A percentile compares a stretch with the other conserved stretches of the same genome.
Conservation (phyloP, 2,888 invertebrate species). For the Hemaris fuciformis region DNA sequence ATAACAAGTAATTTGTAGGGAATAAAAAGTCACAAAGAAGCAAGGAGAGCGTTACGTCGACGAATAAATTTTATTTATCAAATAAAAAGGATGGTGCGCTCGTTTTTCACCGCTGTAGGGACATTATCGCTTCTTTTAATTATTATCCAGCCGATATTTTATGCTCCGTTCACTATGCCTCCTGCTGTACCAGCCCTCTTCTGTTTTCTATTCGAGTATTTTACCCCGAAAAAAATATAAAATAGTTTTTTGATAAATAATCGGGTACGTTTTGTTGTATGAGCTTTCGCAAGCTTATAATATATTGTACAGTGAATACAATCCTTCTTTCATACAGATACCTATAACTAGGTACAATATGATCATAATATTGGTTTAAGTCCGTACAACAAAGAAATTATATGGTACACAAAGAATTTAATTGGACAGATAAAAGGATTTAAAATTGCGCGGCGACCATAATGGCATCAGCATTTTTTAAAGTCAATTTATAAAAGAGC, state of each 20-base stretch:
- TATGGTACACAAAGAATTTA: too few relatives aligned
- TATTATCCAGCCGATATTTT: constrained; percentile 80
- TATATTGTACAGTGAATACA: too few relatives aligned
- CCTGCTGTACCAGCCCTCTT: constrained; percentile 20
- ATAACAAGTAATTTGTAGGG: constrained; percentile 54
- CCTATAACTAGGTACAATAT: too few relatives aligned
- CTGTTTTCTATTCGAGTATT: constrained; percentile 2
- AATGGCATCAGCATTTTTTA: constrained; percentile 5
- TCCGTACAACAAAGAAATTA: too few relatives aligned
- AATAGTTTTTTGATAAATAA: too few relatives aligned
- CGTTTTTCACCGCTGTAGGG: constrained; percentile 77
- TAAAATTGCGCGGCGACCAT: neutral
- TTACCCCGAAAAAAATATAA: neutral
- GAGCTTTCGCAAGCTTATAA: too few relatives aligned
- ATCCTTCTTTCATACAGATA: too few relatives aligned
- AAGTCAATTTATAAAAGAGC: constrained; percentile 26
- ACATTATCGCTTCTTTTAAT: constrained; percentile 82
- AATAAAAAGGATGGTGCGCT: constrained; percentile 79
- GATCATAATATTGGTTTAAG: too few relatives aligned
- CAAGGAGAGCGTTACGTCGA: constrained; percentile 55
- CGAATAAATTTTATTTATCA: constrained; percentile 82
- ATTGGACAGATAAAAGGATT: neutral
- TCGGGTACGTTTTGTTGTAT: too few relatives aligned
- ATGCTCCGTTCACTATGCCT: constrained; percentile 51
- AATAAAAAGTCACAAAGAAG: constrained; percentile 60